Percentiles rank a stretch among this genome's conserved stretches.
phyloP scores from a whole-genome alignment of 2,113 vertebrate genomes.

The Spilogale gracilis region DNA sequence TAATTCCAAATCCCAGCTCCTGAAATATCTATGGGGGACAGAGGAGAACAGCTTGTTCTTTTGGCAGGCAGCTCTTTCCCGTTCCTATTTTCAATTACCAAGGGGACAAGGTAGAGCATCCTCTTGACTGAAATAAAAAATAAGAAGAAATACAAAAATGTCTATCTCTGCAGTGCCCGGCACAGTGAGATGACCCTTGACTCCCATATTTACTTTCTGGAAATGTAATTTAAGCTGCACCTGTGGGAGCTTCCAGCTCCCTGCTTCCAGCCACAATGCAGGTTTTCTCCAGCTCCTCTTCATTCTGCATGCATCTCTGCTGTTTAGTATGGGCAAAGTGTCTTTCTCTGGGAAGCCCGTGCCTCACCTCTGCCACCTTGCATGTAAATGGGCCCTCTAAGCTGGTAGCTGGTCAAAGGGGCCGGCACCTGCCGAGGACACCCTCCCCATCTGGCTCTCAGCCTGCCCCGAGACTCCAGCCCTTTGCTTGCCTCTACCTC shows the following conservation, averaged over 20 bases:
- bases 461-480: conserved; percentile 48
- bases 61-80: conserved; percentile 63
- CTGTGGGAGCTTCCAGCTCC: conserved; percentile 74
- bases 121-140: conserved; percentile 65
- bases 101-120: conserved; percentile 58
- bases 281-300: conserved; percentile 76
- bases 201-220: conserved; percentile 70
- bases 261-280: conserved; percentile 65
- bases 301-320: conserved; percentile 68
- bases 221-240: conserved; percentile 81
- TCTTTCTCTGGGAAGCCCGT: conserved; percentile 71
- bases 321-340: conserved; percentile 69
- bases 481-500: conserved; percentile 79
- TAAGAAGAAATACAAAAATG: conserved; percentile 5
- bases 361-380: conserved; percentile 58
- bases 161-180: neutral
- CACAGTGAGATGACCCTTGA: conserved; percentile 66
- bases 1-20: conserved; percentile 65
- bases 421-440: conserved; percentile 72
- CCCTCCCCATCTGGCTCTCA: conserved; percentile 68
- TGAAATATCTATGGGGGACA: conserved; percentile 74
- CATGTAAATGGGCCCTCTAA: conserved; percentile 70
- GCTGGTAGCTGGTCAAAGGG: conserved; percentile 72
- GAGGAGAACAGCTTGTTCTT: conserved; percentile 74
- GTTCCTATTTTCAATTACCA: conserved; percentile 74